These are phyloP conservation scores for Diachasmimorpha longicaudata DNA, from an alignment of 1,140 invertebrate genomes.

Conservation along the genomic window DNA sequence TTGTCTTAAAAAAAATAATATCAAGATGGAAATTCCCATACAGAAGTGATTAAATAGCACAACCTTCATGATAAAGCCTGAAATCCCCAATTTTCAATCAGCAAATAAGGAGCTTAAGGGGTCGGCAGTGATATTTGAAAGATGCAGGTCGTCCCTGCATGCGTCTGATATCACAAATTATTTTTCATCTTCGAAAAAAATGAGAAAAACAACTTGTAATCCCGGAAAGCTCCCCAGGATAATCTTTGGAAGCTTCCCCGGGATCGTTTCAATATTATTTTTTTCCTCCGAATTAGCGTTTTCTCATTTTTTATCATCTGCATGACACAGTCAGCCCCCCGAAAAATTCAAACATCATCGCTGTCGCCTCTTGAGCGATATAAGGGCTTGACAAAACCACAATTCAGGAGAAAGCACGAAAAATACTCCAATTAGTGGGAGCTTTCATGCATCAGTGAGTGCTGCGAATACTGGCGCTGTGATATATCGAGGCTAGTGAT, in stretches of 20 bases:
- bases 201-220: too few relatives aligned
- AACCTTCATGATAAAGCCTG: background rate
- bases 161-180: background rate
- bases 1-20: too few relatives aligned
- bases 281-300: too few relatives aligned
- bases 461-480: background rate
- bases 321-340: too few relatives aligned
- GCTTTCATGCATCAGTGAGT: background rate
- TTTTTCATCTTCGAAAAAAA: too few relatives aligned
- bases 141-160: background rate
- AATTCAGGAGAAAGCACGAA: background rate
- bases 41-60: background rate
- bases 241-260: too few relatives aligned
- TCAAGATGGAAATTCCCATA: background rate
- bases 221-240: too few relatives aligned
- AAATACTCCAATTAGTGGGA: background rate
- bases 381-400: background rate
- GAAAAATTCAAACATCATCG: too few relatives aligned
- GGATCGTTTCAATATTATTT: too few relatives aligned
- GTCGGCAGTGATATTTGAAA: background rate
- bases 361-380: too few relatives aligned
- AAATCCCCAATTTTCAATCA: background rate
- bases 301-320: too few relatives aligned
- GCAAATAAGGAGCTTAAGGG: background rate
- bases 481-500: background rate